Percentiles rank a stretch among this genome's conserved stretches.
phyloP scores from a whole-genome alignment of 2,888 invertebrate genomes.

The Timandra comae region DNA sequence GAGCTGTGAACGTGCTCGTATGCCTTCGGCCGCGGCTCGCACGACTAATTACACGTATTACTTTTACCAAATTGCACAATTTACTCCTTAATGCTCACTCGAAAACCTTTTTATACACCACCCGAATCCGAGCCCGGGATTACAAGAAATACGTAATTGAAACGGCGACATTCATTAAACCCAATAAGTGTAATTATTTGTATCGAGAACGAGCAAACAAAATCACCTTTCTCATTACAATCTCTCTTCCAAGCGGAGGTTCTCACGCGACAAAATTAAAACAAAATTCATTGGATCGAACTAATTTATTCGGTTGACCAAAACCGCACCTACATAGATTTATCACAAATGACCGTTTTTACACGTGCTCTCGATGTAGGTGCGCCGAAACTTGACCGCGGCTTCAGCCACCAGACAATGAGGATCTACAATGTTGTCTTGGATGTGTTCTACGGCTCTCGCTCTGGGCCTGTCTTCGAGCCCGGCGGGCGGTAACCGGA shows the following conservation, averaged over 20 bases:
- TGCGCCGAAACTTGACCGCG: slow-evolving; percentile 37
- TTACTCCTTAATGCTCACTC: slow-evolving; percentile 32
- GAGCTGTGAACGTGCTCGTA: slow-evolving; percentile 34
- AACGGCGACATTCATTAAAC: background rate
- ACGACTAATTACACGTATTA: slow-evolving; percentile 50
- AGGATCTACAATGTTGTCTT: slow-evolving; percentile 21
- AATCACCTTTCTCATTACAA: slow-evolving; percentile 39
- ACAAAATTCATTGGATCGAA: slow-evolving; percentile 53
- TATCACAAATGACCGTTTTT: slow-evolving; percentile 61
- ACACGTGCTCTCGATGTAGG: slow-evolving; percentile 39
- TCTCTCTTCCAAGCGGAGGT: slow-evolving; percentile 40
- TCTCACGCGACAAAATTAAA: slow-evolving; percentile 59
- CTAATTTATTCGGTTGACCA: slow-evolving; percentile 58
- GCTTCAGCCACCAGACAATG: slow-evolving; percentile 22
- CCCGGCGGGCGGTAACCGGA: slow-evolving; percentile 20
- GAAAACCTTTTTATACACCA: slow-evolving; percentile 27
- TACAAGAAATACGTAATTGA: slow-evolving; percentile 11
- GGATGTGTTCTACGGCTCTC: slow-evolving; percentile 20
- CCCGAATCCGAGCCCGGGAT: slow-evolving; percentile 38
- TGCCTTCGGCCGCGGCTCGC: slow-evolving; percentile 47
- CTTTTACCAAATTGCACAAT: slow-evolving; percentile 58
- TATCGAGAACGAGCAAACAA: slow-evolving; percentile 28
- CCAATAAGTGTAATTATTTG: slow-evolving; percentile 1
- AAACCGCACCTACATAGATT: slow-evolving; percentile 55
- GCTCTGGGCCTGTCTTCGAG: slow-evolving; percentile 17